Conservation (phyloP, 2,888 invertebrate genomes). For the Cecidostiba fungosa region DNA sequence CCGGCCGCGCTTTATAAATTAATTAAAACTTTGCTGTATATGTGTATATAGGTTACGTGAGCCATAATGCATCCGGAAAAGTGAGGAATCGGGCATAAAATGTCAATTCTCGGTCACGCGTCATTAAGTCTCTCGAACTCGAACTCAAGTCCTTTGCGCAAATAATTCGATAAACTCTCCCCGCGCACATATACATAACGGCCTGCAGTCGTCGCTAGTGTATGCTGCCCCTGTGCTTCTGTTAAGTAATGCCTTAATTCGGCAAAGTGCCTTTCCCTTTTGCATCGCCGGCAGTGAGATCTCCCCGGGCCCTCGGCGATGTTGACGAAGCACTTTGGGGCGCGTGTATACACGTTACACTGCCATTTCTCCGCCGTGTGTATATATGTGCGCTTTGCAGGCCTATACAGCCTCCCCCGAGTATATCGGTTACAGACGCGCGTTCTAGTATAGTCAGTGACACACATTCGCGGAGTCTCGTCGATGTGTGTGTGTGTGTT, state of each 20-base stretch:
- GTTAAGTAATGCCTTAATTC: slow-evolving; percentile 63
- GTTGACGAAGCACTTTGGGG: slow-evolving; percentile 70
- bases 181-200: neutral
- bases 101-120: neutral
- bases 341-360: slow-evolving; percentile 67
- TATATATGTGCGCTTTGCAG: neutral
- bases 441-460: neutral
- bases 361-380: slow-evolving; percentile 25
- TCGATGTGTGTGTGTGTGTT: neutral
- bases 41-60: neutral
- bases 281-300: slow-evolving; percentile 44
- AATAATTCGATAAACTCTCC: slow-evolving; percentile 43
- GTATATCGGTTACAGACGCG: neutral
- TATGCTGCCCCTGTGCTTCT: neutral
- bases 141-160: neutral
- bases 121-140: neutral
- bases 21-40: neutral
- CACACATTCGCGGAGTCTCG: neutral
- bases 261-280: slow-evolving; percentile 60
- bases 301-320: slow-evolving; percentile 62
- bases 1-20: slow-evolving; percentile 4
- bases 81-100: neutral
- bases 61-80: too few relatives aligned
- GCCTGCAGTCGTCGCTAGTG: neutral
- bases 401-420: neutral